Base-by-base conservation (phyloP, 2,888 invertebrate genomes). In the Frankliniella fusca region DNA sequence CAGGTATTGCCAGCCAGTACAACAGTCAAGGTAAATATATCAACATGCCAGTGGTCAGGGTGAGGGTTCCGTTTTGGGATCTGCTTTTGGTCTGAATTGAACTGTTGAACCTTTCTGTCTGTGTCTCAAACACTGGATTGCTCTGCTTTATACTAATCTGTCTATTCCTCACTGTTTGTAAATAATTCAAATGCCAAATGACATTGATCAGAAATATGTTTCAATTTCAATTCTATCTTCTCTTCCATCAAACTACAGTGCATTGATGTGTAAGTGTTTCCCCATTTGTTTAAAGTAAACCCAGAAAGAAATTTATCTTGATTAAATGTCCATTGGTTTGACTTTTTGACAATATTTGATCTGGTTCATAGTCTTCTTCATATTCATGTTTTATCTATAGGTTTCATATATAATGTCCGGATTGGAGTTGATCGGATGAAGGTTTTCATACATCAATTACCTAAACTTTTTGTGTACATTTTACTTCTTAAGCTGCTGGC, bases 1-100 rank as follows among this genome's bases (percentile, higher is more conserved):
- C 97, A 0, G 96, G 93, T 86, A 76, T 76, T 27, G 70, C 70
- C 70, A 76, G 70, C 70, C 70, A 76, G 70, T 76, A 12, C 70
- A 76, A 76, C 70, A 76, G 70, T 27, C 70, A 76, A 76, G 84
- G 82, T 76, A 76, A 76, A 76, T 76, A 76, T 76, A 76, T 3
- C 70, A 23, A 76, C 70, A 76, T 76, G 70, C 70, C 70, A 76
- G 70, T 76, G 70, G 70, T 27, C 70, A 76, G 70, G 70, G n/a
- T 76, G 70, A 76, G 9, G 27, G 27, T 54, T 54, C 18, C 18
- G 12, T 54, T 54, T 54, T 54, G 15, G 20, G 70, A 11, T 70
- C 70, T 18, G 61, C 61, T 61, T 61, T 61, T 61, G 38, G 38
- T 38, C 38, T 2, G 61, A 61, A 54, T 18, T 54, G 54, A 54